Base-by-base conservation (phyloP, 2,797 vertebrate genomes). In the Sebastiscus tertius region DNA sequence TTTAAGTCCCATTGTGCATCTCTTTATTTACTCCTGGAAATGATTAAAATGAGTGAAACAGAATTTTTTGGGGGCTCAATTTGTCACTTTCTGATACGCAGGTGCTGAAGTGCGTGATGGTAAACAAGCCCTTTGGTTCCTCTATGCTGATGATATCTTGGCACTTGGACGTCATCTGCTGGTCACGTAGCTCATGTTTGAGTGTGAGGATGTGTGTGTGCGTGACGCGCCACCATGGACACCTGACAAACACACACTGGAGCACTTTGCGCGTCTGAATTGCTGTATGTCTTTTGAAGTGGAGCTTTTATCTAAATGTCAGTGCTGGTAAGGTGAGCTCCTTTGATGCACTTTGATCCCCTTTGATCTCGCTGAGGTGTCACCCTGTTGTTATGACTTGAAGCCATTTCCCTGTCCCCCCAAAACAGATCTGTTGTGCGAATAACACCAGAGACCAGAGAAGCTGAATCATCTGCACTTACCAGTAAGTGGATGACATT, bases 221-320 rank as follows among this genome's bases (percentile, higher is more conserved):
- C 16, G 52, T 7, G 67, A 77, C 63, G 67, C 56, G 67, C 68
- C 58, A 20, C 29, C 58, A 20, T 33, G 54, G 79, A 91, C 87
- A 90, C 80, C 84, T 88, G 89, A 93, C 90, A 87, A 89, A 88
- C 88, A 85, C 89, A 85, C 87, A 42, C 79, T 20, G 76, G 24
- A 26, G 68, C 87, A 89, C 90, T 91, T 89, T 79, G 83, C 69
- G 49, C 81, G 86, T 86, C 81, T 89, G 81, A 92, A 93, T 91
- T 72, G 88, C 88, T 77, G 85, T 82, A 86, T 88, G 86, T 90
- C 93, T 90, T 94, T 95, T 93, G 91, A 94, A 94, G 92, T 92
- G 4, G 36, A 69, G 84, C 93, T 92, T 94, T 94, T 94, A 93
- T 94, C 93, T 93, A 91, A 92, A 94, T 89, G 92, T 92, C 91